Conservation (phyloP, 2,113 vertebrate genomes). For the Pluvianellus socialis region DNA sequence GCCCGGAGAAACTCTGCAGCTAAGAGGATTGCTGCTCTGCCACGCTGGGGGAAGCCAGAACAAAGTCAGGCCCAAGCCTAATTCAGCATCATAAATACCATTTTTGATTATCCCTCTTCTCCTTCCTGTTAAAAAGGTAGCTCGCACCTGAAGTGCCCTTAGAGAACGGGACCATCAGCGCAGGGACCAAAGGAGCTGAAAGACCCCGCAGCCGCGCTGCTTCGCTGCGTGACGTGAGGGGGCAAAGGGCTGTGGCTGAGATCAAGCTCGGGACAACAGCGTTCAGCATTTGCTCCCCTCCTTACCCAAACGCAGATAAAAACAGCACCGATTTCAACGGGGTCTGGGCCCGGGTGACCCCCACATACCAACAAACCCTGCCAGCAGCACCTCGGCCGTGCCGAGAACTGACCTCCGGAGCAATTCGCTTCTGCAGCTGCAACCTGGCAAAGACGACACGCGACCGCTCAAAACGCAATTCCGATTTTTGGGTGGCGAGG, state of each 20-base stretch:
- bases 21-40: conserved; percentile 1
- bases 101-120: neutral
- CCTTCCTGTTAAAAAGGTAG: neutral
- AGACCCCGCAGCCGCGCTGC: rapidly evolving
- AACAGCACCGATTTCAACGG: neutral
- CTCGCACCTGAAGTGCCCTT: neutral
- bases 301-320: rapidly evolving
- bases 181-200: neutral
- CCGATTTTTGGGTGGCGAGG: neutral
- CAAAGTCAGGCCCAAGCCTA: neutral
- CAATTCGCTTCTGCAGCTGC: neutral
- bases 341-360: neutral
- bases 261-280: neutral
- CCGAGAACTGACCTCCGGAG: neutral
- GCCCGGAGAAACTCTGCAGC: neutral
- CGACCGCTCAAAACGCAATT: neutral
- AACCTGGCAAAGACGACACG: neutral
- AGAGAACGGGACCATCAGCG: neutral
- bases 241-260: neutral
- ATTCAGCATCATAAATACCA: neutral
- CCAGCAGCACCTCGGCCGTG: neutral
- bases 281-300: neutral
- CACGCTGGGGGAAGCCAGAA: neutral
- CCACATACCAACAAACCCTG: neutral
- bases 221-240: neutral